Percentiles rank a stretch among this genome's conserved stretches.
Evolutionary conservation across 2,113 vertebrate genomes (phyloP).

Genomic region (Tichodroma muraria): DNA sequence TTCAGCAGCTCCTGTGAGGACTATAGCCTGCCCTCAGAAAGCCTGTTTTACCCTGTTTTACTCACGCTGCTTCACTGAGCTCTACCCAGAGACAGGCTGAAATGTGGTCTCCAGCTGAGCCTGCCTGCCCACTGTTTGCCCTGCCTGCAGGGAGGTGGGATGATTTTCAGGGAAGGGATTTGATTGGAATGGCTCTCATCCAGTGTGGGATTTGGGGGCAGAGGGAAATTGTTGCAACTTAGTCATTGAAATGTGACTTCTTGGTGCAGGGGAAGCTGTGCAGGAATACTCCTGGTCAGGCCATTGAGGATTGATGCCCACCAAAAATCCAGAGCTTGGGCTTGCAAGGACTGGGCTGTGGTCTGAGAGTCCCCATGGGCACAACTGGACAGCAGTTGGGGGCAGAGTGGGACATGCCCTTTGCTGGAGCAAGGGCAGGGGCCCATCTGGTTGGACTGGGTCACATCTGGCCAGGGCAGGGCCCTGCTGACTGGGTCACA

Average conservation of each 20-base stretch:
- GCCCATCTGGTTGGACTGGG: not conserved
- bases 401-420: not conserved
- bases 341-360: not conserved
- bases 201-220: not conserved
- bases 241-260: not conserved
- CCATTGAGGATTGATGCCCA: not conserved
- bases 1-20: not conserved
- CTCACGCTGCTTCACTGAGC: not conserved
- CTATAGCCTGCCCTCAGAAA: not conserved
- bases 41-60: not conserved
- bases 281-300: not conserved
- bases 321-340: not conserved
- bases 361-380: not conserved
- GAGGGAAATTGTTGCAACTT: not conserved
- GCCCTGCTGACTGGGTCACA: rapidly evolving
- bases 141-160: not conserved
- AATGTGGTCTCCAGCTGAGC: not conserved
- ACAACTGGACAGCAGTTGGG: rapidly evolving
- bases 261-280: rapidly evolving
- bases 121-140: not conserved
- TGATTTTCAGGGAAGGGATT: not conserved
- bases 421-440: not conserved
- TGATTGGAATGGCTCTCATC: not conserved
- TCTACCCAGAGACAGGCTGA: not conserved
- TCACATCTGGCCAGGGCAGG: not conserved